These are phyloP conservation scores for Nephrotoma guestfalica DNA, from an alignment of 2,888 invertebrate genomes.

Conservation along the genomic window DNA sequence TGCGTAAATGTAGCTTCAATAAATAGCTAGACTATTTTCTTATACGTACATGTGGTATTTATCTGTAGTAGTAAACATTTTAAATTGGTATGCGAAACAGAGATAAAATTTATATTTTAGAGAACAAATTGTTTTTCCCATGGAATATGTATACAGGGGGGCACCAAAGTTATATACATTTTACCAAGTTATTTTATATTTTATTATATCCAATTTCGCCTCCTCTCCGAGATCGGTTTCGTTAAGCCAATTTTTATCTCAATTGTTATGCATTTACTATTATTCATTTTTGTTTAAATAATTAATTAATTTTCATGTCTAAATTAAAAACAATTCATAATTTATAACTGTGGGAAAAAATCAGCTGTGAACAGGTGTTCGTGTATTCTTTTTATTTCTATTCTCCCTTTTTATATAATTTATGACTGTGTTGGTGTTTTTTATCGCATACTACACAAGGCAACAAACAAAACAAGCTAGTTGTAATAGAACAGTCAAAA, in stretches of 20 bases:
- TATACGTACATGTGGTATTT: no score
- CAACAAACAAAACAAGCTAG: constrained; percentile 2
- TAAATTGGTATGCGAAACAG: background rate
- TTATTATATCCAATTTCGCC: background rate
- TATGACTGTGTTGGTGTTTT: background rate
- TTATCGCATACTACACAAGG: background rate
- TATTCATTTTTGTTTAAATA: background rate
- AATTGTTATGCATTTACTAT: background rate
- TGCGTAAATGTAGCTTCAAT: no score
- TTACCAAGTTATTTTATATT: background rate
- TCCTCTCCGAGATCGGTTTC: background rate
- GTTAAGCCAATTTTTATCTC: background rate
- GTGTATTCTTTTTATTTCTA: background rate
- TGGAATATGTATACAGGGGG: background rate
- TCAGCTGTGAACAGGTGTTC: constrained; percentile 3
- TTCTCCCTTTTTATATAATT: background rate
- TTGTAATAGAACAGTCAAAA: background rate
- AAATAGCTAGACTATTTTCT: no score
- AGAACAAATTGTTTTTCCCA: background rate
- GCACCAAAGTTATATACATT: background rate
- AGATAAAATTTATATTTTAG: background rate
- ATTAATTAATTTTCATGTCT: background rate
- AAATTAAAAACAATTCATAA: background rate
- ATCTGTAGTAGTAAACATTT: background rate
- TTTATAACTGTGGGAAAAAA: constrained; percentile 1